These are phyloP conservation scores for Trissolcus basalis DNA, from an alignment of 1,140 invertebrate genomes.

Conservation along the genomic window DNA sequence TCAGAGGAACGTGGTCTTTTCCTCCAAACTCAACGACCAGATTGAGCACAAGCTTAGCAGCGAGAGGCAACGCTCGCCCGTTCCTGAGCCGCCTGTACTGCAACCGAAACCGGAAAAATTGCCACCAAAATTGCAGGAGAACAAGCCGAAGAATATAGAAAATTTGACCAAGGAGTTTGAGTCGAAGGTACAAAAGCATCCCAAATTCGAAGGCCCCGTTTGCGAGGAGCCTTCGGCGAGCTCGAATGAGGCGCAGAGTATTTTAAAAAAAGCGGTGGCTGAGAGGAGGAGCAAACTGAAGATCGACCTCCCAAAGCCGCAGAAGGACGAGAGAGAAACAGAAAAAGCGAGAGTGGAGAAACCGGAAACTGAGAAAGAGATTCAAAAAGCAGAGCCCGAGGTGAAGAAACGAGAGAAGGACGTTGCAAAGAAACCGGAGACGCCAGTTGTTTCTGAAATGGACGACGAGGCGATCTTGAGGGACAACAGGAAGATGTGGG, in stretches of 20 bases:
- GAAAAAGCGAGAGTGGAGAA: too few species aligned
- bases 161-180: conserved; percentile 36
- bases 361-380: background rate
- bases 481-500: conserved; percentile 72
- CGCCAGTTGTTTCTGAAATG: conserved; percentile 16
- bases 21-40: conserved; percentile 31
- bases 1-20: conserved; percentile 43
- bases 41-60: conserved; percentile 9
- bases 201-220: too few species aligned
- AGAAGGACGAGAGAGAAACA: background rate
- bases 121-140: conserved; percentile 19
- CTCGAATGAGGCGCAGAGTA: background rate
- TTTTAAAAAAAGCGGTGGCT: background rate
- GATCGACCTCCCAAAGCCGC: conserved; percentile 9
- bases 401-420: too few species aligned
- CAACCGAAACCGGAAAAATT: conserved; percentile 31
- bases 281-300: conserved; percentile 6
- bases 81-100: background rate
- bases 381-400: background rate
- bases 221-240: too few species aligned
- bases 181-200: conserved; percentile 1
- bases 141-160: conserved; percentile 13
- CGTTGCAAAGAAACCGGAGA: too few species aligned
- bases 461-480: conserved; percentile 54
- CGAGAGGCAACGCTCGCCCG: background rate